These are phyloP conservation scores for Coptodon bakossiorum DNA, from an alignment of 2,113 vertebrate genomes.

Conservation along the genomic window DNA sequence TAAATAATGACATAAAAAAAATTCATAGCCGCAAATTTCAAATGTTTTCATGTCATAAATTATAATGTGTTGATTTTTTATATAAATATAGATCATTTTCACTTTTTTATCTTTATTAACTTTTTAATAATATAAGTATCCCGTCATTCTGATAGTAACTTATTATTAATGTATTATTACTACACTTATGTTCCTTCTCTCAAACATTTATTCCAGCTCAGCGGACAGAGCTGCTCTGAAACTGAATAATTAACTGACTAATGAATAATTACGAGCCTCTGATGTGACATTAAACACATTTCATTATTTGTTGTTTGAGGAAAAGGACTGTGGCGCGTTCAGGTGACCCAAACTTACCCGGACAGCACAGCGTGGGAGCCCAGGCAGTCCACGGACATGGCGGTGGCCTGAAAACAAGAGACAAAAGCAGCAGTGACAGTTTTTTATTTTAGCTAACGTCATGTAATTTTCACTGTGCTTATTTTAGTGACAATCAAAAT, in stretches of 20 bases:
- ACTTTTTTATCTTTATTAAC: not conserved
- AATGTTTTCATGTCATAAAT: not conserved
- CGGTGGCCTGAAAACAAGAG: constrained; percentile 79
- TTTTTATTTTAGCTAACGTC: not conserved
- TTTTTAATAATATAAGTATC: not conserved
- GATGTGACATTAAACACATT: not conserved
- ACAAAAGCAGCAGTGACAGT: not conserved
- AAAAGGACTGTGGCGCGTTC: not conserved
- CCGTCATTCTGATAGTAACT: not conserved
- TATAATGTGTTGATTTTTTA: not conserved
- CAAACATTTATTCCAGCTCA: not conserved
- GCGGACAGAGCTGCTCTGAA: not conserved
- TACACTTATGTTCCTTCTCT: not conserved
- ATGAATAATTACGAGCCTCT: not conserved
- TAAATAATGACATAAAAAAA: not conserved
- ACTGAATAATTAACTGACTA: not conserved
- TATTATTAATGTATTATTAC: not conserved
- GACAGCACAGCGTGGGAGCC: constrained; percentile 92
- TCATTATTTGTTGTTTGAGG: not conserved
- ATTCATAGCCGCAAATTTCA: not conserved
- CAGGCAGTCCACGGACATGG: constrained; percentile 97
- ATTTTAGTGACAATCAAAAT: not conserved
- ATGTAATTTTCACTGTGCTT: not conserved
- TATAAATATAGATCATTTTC: not conserved
- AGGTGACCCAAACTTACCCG: constrained; percentile 74